A percentile compares a stretch with the other conserved stretches of the same genome.
These are phyloP conservation scores for Pseudomyrmex dendroicus DNA, from an alignment of 1,140 invertebrate species.

Conservation along the genomic window DNA sequence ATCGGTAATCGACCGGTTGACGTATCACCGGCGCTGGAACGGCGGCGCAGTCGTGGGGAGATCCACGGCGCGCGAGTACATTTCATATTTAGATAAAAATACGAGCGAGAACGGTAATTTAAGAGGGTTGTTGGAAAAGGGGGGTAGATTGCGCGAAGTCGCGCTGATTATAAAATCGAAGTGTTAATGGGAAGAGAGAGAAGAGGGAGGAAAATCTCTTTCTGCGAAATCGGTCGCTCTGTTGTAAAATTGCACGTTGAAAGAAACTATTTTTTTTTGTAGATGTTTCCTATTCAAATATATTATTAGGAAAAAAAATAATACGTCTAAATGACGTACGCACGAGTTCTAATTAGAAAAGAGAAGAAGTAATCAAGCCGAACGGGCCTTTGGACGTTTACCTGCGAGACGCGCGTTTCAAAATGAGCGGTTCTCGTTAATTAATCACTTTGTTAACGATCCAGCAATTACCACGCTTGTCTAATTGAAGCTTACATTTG, in stretches of 20 bases:
- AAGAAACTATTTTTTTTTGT: too few relatives aligned
- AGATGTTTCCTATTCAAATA: neutral
- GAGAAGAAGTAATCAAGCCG: neutral
- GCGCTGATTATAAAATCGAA: slow-evolving; percentile 59
- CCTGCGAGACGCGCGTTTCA: neutral
- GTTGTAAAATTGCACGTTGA: neutral
- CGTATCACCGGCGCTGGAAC: slow-evolving; percentile 22
- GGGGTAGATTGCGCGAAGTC: neutral
- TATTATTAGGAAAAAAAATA: neutral
- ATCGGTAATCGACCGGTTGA: slow-evolving; percentile 59
- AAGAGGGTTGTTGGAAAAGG: neutral
- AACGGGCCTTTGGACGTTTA: neutral
- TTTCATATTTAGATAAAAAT: slow-evolving; percentile 60
- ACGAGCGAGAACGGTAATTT: slow-evolving; percentile 21
- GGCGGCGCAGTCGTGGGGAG: neutral
- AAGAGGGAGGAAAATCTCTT: neutral
- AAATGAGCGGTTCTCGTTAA: slow-evolving; percentile 49
- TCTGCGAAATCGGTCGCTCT: too few relatives aligned
- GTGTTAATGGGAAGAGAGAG: slow-evolving; percentile 27
- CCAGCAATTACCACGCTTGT: slow-evolving; percentile 43
- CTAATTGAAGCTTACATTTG: slow-evolving; percentile 52
- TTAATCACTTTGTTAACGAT: slow-evolving; percentile 54
- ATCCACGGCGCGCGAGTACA: neutral
- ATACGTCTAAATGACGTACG: neutral
- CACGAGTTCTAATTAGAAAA: neutral